Conservation (phyloP, 1,140 invertebrate genomes). For the Diploscapter pachys region DNA sequence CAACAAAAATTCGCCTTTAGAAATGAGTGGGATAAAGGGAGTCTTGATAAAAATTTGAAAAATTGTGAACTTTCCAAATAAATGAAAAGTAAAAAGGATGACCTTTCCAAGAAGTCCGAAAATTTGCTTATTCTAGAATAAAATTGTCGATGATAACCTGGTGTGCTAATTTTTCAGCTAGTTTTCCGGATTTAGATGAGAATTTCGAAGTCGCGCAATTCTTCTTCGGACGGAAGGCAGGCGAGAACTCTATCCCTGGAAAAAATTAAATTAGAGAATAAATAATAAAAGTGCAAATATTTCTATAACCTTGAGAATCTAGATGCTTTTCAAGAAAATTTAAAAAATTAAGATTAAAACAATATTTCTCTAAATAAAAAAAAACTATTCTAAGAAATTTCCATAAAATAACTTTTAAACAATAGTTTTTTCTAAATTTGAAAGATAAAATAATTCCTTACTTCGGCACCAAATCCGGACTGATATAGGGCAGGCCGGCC, state of each 20-base stretch:
- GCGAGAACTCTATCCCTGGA: slow-evolving; percentile 27
- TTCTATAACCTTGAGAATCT: neutral
- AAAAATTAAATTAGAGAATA: slow-evolving; percentile 1
- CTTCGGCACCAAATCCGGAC: slow-evolving; percentile 75
- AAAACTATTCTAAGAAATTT: neutral
- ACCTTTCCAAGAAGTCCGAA: no score
- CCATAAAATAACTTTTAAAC: slow-evolving; percentile 1
- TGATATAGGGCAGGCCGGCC: slow-evolving; percentile 75
- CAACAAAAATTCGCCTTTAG: no score
- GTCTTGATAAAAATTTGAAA: no score
- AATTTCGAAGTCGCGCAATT: slow-evolving; percentile 81
- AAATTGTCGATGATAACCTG: no score
- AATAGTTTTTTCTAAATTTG: slow-evolving; percentile 2
- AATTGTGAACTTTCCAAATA: no score
- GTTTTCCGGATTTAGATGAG: slow-evolving; percentile 74
- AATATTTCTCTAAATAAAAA: no score
- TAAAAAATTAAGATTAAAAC: neutral
- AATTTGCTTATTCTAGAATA: no score
- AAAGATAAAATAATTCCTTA: slow-evolving; percentile 51
- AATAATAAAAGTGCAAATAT: neutral
- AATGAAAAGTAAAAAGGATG: no score
- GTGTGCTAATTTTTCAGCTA: no score
- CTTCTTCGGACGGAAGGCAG: slow-evolving; percentile 80
- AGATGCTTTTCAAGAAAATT: slow-evolving; percentile 2
- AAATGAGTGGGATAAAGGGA: no score